Percentiles rank a stretch among this genome's conserved stretches.
These are phyloP conservation scores for Lepeophtheirus salmonis DNA, from an alignment of 1,140 invertebrate species.

Conservation along the genomic window DNA sequence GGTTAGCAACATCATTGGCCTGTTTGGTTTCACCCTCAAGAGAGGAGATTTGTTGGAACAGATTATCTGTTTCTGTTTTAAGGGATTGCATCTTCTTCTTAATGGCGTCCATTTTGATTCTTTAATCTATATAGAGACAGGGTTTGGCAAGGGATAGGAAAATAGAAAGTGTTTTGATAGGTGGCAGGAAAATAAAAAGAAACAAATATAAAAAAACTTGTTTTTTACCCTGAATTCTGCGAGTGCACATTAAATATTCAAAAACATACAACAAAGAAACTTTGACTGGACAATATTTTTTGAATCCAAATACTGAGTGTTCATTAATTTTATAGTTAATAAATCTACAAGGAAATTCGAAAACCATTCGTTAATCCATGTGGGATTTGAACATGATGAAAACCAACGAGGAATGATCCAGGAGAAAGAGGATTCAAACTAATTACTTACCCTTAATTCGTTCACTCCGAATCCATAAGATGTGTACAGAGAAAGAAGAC, in stretches of 20 bases:
- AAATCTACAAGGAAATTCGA: neutral
- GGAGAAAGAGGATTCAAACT: neutral
- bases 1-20: conserved; percentile 11
- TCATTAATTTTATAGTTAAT: neutral
- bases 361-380: neutral
- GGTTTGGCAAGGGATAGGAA: neutral
- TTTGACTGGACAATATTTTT: no score
- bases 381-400: neutral
- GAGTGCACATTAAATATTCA: no score
- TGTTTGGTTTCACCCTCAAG: conserved; percentile 7
- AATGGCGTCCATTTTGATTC: conserved; percentile 12
- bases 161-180: no score
- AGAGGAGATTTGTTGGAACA: neutral
- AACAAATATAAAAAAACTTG: neutral
- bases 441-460: no score
- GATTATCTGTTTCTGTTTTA: conserved; percentile 15
- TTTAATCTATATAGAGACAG: neutral
- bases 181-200: conserved; percentile 4
- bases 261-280: no score
- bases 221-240: neutral
- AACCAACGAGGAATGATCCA: neutral
- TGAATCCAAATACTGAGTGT: neutral
- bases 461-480: no score
- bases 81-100: conserved; percentile 18
- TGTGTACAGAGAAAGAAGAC: neutral